These are phyloP conservation scores for Zaprionus kolodkinae DNA, from an alignment of 1,140 invertebrate species.

Conservation along the genomic window DNA sequence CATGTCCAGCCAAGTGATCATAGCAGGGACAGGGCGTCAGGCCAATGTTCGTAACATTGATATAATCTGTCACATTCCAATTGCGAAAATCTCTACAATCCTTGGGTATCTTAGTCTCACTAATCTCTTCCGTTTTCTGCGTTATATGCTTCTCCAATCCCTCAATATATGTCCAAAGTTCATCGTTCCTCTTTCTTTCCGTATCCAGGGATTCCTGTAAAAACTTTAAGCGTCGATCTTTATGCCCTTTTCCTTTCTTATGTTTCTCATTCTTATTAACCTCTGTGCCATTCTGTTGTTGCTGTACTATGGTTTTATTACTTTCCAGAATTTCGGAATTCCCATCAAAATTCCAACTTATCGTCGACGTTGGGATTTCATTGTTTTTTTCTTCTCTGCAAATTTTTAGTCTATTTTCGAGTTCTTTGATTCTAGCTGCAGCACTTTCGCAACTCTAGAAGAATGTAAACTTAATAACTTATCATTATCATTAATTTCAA, in stretches of 20 bases:
- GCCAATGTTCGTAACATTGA: neutral
- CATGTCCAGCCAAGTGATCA: neutral
- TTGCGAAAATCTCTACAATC: neutral
- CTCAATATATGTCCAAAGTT: neutral
- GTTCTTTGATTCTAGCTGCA: neutral
- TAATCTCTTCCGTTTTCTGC: neutral
- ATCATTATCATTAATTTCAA: too few relatives aligned
- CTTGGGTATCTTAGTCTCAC: neutral
- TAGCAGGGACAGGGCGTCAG: neutral
- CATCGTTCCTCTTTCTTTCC: neutral
- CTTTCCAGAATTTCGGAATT: too few relatives aligned
- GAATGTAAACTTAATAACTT: neutral
- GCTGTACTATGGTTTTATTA: too few relatives aligned
- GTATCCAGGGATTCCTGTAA: neutral
- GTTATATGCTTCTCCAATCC: neutral
- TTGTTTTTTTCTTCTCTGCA: neutral
- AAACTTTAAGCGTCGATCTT: neutral
- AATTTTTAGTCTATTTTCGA: neutral
- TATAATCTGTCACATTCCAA: neutral
- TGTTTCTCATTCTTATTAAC: neutral
- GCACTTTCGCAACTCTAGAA: neutral
- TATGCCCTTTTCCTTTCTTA: neutral
- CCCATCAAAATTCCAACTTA: too few relatives aligned
- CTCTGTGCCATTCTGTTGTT: neutral
- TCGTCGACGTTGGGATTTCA: neutral